Evolutionary conservation across 1,140 invertebrate species (phyloP), one percentile per base, ranked within the genome.

Genomic region (Probaryconus sp.): DNA sequence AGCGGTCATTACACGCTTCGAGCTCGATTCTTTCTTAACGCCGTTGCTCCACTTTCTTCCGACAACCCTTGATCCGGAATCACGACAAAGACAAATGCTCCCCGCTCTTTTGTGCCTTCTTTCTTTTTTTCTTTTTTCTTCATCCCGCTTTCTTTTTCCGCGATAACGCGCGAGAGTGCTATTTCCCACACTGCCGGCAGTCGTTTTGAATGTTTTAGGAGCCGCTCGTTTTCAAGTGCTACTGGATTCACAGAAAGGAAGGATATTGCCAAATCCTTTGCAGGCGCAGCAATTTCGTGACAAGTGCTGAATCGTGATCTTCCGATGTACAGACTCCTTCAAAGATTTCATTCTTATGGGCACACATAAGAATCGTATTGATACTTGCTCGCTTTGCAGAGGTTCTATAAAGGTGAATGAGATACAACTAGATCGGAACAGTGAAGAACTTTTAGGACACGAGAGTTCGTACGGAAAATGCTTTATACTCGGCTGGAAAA

Each of bases 201-300:
- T 42, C 58, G 45, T 61, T 73, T 61, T 67, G 61, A 73, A 65
- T 76, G 72, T 70, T 75, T 75, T 53, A 69, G 71, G 43, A 42
- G 50, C 58, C 50, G 50, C 51, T 69, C 65, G 65, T 70, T 69
- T 69, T 61, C 51, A 38, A 69, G 51, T 61, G 55, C 53, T 45
- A 14, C 48, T 38, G 13, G 45, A 64, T 60, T 67, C 47, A 50
- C 47, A 26, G 31, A 55, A 76, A 61, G 55, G n/a, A 71, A 50
- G 73, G 67, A 67, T 76, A 68, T 71, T 71, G 67, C 67, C 73
- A 70, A 76, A 76, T 71, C 73, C 68, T 76, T 70, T 70, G 73
- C 73, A 28, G 61, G 48, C 73, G 33, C 67, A 61, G 73, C 73
- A 76, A 70, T 76, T 76, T 67, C 61, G 24, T 42, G 65, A 70